A percentile compares a stretch with the other conserved stretches of the same genome.
These are phyloP conservation scores for Triplophysa tibetana DNA, from an alignment of 2,113 vertebrate species.

Conservation along the genomic window DNA sequence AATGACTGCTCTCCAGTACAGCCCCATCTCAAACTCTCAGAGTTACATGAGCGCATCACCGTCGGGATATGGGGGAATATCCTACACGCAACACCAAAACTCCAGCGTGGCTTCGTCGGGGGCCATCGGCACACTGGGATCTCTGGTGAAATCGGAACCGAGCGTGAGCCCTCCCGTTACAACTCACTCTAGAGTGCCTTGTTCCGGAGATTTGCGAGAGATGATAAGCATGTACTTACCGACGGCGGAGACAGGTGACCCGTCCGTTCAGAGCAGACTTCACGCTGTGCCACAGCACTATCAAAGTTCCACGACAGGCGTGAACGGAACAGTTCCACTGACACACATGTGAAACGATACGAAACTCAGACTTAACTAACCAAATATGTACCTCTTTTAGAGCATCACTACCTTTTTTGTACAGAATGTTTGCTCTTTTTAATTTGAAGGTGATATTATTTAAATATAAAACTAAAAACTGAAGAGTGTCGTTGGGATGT, in stretches of 20 bases:
- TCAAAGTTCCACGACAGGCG: constrained; percentile 84
- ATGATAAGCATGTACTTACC: constrained; percentile 99
- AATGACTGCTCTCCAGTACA: constrained; percentile 91
- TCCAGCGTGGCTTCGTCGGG: constrained; percentile 85
- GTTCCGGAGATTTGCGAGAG: constrained; percentile 93
- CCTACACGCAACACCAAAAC: constrained; percentile 84
- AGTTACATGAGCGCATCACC: constrained; percentile 94
- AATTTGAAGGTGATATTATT: constrained; percentile 74
- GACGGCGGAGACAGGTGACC: constrained; percentile 84
- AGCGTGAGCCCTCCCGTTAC: constrained; percentile 89
- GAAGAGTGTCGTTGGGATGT: constrained; percentile 43
- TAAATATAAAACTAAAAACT: constrained; percentile 46
- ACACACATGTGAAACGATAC: constrained; percentile 85
- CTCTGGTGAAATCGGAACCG: constrained; percentile 91
- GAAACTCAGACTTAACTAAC: constrained; percentile 62
- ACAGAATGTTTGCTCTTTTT: constrained; percentile 79
- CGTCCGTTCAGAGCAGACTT: constrained; percentile 87
- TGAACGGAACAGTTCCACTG: constrained; percentile 92
- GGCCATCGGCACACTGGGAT: constrained; percentile 83
- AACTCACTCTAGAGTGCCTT: constrained; percentile 80
- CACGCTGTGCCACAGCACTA: constrained; percentile 94
- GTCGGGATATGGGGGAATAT: constrained; percentile 86
- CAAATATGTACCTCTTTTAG: constrained; percentile 74
- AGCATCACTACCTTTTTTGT: constrained; percentile 69
- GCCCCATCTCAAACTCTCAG: constrained; percentile 91